Percentiles rank a stretch among this genome's conserved stretches.
Evolutionary conservation across 2,797 vertebrate genomes (phyloP).

Genomic region (Sebastes baramenuke): DNA sequence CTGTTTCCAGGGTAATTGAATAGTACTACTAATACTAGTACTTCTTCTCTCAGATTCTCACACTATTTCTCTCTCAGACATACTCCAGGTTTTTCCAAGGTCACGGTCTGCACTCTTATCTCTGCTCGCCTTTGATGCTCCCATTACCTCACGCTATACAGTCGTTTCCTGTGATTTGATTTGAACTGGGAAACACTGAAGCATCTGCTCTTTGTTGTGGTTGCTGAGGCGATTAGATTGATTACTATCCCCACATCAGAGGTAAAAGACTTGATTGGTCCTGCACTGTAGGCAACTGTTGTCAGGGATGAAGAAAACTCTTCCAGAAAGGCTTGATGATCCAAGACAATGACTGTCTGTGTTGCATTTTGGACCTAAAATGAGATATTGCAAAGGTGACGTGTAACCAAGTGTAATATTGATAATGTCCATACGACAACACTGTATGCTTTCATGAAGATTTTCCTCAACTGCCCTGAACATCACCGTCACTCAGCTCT

Average conservation of each 20-base stretch:
- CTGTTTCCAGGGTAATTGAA: too few species aligned
- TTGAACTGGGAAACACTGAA: not conserved
- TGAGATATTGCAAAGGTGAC: not conserved
- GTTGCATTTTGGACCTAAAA: not conserved
- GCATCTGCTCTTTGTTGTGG: slow-evolving; percentile 20
- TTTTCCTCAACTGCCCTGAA: not conserved
- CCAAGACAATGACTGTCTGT: not conserved
- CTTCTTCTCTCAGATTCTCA: not conserved
- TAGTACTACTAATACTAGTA: too few species aligned
- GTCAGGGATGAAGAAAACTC: not conserved
- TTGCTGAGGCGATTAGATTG: not conserved
- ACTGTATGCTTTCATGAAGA: not conserved
- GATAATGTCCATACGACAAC: not conserved
- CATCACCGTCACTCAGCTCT: not conserved
- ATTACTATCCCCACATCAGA: slow-evolving; percentile 17
- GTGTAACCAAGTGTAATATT: not conserved
- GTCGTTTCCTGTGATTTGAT: slow-evolving; percentile 26
- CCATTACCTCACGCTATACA: slow-evolving; percentile 32
- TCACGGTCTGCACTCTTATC: slow-evolving; percentile 17
- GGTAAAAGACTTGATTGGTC: not conserved
- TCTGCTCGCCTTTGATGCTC: slow-evolving; percentile 30
- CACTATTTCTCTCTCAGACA: not conserved
- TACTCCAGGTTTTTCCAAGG: slow-evolving; percentile 24
- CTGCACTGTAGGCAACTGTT: not conserved
- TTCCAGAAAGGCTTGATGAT: not conserved